A percentile compares a stretch with the other conserved stretches of the same genome.
These are phyloP conservation scores for Antedon mediterranea DNA, from an alignment of 53 echinoderm and acorn worm species.

Conservation along the genomic window DNA sequence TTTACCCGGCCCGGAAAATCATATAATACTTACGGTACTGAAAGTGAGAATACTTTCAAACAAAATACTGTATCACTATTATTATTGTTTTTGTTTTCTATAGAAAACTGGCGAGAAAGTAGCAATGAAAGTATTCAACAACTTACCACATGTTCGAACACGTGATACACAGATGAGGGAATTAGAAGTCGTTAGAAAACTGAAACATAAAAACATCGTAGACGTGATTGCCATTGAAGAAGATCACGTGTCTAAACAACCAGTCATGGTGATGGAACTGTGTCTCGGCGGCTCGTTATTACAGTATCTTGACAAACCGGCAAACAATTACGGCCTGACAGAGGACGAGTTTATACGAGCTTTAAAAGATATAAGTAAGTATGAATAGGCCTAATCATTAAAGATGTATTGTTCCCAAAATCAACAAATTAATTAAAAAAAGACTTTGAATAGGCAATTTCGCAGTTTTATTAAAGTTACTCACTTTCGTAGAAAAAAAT, in stretches of 20 bases:
- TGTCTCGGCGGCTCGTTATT: conserved; percentile 34
- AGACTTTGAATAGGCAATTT: too few species aligned
- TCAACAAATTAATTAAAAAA: too few species aligned
- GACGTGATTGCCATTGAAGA: conserved; percentile 69
- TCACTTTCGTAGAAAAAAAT: too few species aligned
- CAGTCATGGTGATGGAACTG: conserved; percentile 34
- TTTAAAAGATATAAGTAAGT: conserved; percentile 30
- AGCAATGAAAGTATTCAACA: conserved; percentile 86
- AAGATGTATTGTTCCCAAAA: too few species aligned
- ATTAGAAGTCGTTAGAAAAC: conserved; percentile 69
- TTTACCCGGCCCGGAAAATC: too few species aligned
- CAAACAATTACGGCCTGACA: conserved; percentile 22
- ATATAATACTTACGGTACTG: too few species aligned
- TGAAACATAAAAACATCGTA: conserved; percentile 74
- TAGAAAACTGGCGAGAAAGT: conserved; percentile 95
- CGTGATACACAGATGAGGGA: conserved; percentile 68
- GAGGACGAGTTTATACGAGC: conserved; percentile 22
- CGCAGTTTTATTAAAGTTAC: too few species aligned
- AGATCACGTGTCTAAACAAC: conserved; percentile 26
- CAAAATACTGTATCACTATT: too few species aligned
- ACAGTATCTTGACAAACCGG: conserved; percentile 23
- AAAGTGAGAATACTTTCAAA: too few species aligned
- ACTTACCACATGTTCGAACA: conserved; percentile 60
- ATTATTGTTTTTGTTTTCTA: neutral
- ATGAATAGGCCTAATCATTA: neutral